phyloP scores from a whole-genome alignment of 2,113 vertebrate genomes.

The Menidia beryllina region DNA sequence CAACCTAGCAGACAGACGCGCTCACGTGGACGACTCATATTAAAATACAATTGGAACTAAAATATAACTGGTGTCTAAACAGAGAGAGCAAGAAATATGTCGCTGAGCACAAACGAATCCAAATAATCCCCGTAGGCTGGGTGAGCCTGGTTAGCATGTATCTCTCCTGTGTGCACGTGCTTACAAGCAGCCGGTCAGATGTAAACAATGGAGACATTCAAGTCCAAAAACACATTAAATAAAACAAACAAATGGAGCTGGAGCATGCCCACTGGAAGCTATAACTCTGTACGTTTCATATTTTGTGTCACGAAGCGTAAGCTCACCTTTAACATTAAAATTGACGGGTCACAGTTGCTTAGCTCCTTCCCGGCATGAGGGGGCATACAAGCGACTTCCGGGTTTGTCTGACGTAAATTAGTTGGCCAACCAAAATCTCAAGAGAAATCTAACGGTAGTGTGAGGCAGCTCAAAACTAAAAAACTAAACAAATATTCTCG shows the following conservation, averaged over 20 bases:
- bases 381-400: slow-evolving; percentile 69
- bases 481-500: too few relatives aligned
- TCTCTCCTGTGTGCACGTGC: slow-evolving; percentile 66
- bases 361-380: slow-evolving; percentile 15
- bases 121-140: neutral
- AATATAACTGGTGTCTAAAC: neutral
- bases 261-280: neutral
- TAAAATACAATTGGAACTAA: neutral
- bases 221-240: slow-evolving; percentile 1
- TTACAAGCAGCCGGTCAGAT: slow-evolving; percentile 51
- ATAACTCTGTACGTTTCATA: neutral
- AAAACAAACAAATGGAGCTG: neutral
- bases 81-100: neutral
- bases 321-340: slow-evolving; percentile 65
- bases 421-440: slow-evolving; percentile 71
- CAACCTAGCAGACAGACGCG: slow-evolving; percentile 9
- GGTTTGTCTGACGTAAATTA: slow-evolving; percentile 47
- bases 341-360: slow-evolving; percentile 1
- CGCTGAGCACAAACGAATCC: neutral
- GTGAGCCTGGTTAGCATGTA: slow-evolving; percentile 28
- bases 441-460: neutral
- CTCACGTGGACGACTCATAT: neutral
- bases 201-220: slow-evolving; percentile 68
- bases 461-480: neutral
- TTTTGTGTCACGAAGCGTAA: neutral